phyloP scores from a whole-genome alignment of 53 echinoderm and acorn worm species.

The Temnopleurus reevesii region DNA sequence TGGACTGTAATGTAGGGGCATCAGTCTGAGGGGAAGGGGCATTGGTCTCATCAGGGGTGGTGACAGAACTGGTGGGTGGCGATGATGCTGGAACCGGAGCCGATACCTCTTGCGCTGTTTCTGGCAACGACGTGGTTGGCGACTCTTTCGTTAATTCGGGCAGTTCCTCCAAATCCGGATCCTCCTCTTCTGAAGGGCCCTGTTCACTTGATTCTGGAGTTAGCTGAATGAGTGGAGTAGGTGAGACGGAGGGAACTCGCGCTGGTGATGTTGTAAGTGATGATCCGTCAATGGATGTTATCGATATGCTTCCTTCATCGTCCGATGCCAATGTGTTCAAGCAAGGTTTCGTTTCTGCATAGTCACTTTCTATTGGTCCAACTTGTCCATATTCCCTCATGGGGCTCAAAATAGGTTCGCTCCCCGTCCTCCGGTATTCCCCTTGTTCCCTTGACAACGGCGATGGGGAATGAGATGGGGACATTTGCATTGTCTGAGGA shows the following conservation, averaged over 20 bases:
- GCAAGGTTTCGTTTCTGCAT: constrained; percentile 63
- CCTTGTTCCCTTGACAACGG: constrained; percentile 49
- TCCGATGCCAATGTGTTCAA: constrained; percentile 63
- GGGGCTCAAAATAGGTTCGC: constrained; percentile 86
- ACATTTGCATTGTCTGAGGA: constrained; percentile 1
- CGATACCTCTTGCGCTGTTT: background rate
- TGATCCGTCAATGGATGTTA: background rate
- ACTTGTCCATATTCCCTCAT: constrained; percentile 36
- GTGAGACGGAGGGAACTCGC: background rate
- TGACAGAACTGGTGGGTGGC: background rate
- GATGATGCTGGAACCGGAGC: background rate
- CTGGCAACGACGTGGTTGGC: background rate
- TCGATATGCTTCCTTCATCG: constrained; percentile 34
- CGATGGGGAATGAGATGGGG: background rate
- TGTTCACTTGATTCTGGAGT: background rate
- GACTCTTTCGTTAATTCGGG: too few species aligned
- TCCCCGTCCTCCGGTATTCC: constrained; percentile 70
- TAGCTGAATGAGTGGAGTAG: background rate
- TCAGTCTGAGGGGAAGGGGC: too few species aligned
- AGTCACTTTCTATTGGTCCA: constrained; percentile 65
- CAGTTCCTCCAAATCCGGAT: too few species aligned
- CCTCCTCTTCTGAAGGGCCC: background rate
- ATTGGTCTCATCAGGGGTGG: too few species aligned
- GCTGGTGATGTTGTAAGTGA: background rate
- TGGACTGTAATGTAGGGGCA: background rate